Evolutionary conservation across 2,113 vertebrate species (phyloP).

Genomic region (Pristiophorus japonicus): DNA sequence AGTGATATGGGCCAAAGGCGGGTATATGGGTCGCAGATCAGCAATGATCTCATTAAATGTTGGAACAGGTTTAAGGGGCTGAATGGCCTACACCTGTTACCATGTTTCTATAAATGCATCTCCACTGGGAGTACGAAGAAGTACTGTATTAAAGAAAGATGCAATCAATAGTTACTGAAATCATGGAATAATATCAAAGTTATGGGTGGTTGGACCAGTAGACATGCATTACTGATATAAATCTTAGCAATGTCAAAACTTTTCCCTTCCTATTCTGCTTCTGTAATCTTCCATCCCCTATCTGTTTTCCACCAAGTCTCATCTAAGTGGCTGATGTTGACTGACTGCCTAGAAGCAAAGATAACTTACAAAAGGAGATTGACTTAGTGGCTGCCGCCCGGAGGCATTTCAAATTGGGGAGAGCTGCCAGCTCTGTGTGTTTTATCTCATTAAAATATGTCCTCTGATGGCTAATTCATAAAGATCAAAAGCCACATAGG

Average conservation of each 20-base stretch:
- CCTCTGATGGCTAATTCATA: not conserved
- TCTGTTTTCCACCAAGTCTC: not conserved
- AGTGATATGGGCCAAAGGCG: too few species aligned
- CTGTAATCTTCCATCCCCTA: not conserved
- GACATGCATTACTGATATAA: not conserved
- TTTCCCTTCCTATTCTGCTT: not conserved
- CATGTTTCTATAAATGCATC: not conserved
- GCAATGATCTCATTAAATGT: too few species aligned
- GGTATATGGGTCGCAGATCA: too few species aligned
- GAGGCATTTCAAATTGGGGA: not conserved
- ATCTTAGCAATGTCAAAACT: not conserved
- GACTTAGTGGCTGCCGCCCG: not conserved
- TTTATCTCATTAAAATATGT: slow-evolving; percentile 3
- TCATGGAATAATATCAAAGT: not conserved
- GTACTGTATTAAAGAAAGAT: not conserved
- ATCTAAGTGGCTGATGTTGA: not conserved
- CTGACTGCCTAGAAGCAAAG: not conserved
- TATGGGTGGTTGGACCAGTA: not conserved
- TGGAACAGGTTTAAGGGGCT: too few species aligned
- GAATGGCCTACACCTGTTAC: too few species aligned
- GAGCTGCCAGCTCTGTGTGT: not conserved
- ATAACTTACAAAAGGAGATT: not conserved
- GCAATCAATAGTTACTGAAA: not conserved
- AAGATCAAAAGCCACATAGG: not conserved
- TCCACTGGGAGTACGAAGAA: not conserved